These are phyloP conservation scores for Drosophila nigrodunni DNA, from an alignment of 1,140 invertebrate genomes.

Conservation along the genomic window DNA sequence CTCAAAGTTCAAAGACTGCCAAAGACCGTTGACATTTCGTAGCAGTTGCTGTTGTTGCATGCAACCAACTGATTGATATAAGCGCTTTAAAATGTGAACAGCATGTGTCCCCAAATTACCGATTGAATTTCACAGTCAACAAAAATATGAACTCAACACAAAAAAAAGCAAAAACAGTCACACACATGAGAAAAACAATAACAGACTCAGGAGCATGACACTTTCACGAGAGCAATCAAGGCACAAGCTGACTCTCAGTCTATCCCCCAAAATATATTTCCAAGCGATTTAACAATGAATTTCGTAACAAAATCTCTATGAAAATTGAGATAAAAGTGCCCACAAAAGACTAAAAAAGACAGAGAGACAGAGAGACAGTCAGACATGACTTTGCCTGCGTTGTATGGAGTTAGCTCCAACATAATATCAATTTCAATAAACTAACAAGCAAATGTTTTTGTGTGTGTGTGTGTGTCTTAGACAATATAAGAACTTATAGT, in stretches of 20 bases:
- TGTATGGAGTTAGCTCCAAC: constrained; percentile 50
- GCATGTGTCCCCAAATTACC: constrained; percentile 32
- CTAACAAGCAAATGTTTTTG: constrained; percentile 72
- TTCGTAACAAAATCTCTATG: constrained; percentile 70
- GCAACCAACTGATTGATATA: constrained; percentile 67
- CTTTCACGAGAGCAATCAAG: constrained; percentile 57
- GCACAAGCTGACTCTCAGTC: constrained; percentile 12
- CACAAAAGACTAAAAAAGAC: constrained; percentile 26
- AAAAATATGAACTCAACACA: constrained; percentile 44
- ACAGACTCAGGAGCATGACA: constrained; percentile 12
- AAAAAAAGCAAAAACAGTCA: neutral
- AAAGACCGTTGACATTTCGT: constrained; percentile 52
- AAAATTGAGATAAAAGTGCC: constrained; percentile 61
- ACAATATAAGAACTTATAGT: constrained; percentile 53
- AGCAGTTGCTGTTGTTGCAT: constrained; percentile 11
- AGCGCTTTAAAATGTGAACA: constrained; percentile 61
- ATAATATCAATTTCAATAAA: constrained; percentile 83
- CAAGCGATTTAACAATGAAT: constrained; percentile 80
- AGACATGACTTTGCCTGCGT: constrained; percentile 17
- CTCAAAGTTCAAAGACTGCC: constrained; percentile 38
- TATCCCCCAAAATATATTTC: constrained; percentile 48
- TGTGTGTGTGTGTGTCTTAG: constrained; percentile 16
- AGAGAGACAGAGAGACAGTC: constrained; percentile 2
- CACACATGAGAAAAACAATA: constrained; percentile 13
- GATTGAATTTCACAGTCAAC: constrained; percentile 52